A percentile compares a stretch with the other conserved stretches of the same genome.
Conservation (phyloP, 1,140 invertebrate genomes). For the Colletes latitarsis region DNA sequence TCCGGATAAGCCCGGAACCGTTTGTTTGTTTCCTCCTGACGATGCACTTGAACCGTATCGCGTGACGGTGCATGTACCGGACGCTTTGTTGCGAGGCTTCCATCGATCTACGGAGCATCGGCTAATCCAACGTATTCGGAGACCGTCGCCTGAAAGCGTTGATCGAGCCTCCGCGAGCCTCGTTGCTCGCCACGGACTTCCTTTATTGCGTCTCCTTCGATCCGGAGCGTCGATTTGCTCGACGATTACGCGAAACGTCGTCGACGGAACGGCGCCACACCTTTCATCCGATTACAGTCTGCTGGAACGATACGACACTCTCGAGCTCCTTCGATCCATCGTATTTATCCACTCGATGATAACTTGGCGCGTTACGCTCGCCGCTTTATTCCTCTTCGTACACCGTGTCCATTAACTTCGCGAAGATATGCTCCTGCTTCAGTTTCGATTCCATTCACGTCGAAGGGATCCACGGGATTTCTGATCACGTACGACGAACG, state of each 20-base stretch:
- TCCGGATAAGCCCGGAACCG: not conserved
- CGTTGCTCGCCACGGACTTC: not conserved
- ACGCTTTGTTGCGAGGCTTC: slow-evolving; percentile 30
- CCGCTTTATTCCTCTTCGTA: too few species aligned
- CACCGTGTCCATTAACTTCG: too few species aligned
- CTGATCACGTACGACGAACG: not conserved
- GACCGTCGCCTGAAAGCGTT: not conserved
- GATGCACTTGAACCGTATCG: slow-evolving; percentile 47
- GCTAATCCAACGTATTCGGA: slow-evolving; percentile 18
- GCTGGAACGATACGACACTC: not conserved
- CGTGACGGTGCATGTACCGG: slow-evolving; percentile 5
- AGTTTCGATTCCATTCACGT: too few species aligned
- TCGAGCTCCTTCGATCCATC: too few species aligned
- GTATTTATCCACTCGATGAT: too few species aligned
- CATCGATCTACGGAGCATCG: slow-evolving; percentile 24
- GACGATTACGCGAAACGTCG: not conserved
- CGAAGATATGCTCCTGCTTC: too few species aligned
- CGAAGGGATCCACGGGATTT: not conserved
- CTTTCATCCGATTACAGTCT: not conserved
- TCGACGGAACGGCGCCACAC: not conserved
- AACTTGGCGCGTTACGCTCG: too few species aligned
- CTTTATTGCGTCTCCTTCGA: not conserved
- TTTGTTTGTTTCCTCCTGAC: slow-evolving; percentile 9
- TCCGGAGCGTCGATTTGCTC: not conserved
- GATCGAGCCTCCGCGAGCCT: not conserved